Conservation (phyloP, 2,797 vertebrate species). For the Masticophis lateralis region DNA sequence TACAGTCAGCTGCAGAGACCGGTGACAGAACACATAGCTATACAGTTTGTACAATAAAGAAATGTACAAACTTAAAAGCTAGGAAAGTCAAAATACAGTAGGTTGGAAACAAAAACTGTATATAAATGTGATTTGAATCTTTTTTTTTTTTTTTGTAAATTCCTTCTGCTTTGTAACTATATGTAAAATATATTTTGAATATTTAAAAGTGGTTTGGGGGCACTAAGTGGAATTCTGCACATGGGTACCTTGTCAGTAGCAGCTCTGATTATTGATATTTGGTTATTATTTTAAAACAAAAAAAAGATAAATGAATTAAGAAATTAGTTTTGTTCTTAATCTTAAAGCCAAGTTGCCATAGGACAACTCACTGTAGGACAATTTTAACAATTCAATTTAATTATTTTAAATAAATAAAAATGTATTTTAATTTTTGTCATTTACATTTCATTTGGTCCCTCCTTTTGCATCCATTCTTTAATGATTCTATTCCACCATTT, state of each 20-base stretch:
- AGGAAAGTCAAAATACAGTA: not conserved
- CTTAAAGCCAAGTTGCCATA: too few species aligned
- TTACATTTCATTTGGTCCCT: not conserved
- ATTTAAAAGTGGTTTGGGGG: not conserved
- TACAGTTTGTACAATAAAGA: not conserved
- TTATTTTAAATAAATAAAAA: too few species aligned
- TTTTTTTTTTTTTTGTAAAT: not conserved
- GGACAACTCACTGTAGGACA: too few species aligned
- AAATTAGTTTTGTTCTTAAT: not conserved
- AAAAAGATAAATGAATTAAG: not conserved
- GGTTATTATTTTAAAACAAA: not conserved
- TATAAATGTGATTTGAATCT: not conserved
- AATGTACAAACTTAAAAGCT: not conserved
- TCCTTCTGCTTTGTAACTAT: not conserved
- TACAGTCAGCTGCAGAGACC: not conserved
- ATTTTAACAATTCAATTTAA: too few species aligned
- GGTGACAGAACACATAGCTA: not conserved
- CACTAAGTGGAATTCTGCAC: not conserved
- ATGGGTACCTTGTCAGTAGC: not conserved
- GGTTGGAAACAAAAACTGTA: not conserved
- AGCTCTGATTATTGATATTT: not conserved
- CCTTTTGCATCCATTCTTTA: not conserved
- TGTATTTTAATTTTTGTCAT: too few species aligned
- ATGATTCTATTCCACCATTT: not conserved
- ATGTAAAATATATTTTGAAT: not conserved